Evolutionary conservation across 92 coral and sea anemone genomes (phyloP), one percentile per base, ranked within the genome.

Genomic region (Scolanthus callimorphus): DNA sequence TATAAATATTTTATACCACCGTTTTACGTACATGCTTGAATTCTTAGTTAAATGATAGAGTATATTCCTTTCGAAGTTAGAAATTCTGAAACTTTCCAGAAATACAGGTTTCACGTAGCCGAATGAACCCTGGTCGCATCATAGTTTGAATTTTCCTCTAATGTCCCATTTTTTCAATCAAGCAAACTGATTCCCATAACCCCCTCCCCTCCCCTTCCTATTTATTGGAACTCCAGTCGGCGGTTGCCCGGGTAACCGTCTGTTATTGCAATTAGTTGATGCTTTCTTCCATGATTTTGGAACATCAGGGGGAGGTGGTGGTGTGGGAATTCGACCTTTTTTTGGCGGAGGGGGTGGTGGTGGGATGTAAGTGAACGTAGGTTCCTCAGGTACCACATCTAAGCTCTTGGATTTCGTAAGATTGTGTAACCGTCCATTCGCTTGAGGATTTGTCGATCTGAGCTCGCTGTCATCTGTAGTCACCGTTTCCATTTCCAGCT

Each of bases 361-460:
- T 8, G 77, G 60, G 8, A 38, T 23, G 21, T 51, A 21, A 43
- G 13, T 59, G 0, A 48, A 34, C 2, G 26, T 25, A 1, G 72
- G 2, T 25, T 77, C 69, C 45, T 86, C 95, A 26, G 88, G 95
- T n/a, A 77, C 80, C 6, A 64, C 57, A 20, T 86, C 82, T 27
- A 86, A 49, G 59, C 95, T 86, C 50, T 68, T 82, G 26, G 95
- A 67, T 39, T 80, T 70, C 19, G 34, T 45, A 25, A 17, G 60
- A 27, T n/a, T n/a, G n/a, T n/a, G n/a, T n/a, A n/a, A 43, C 58
- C 9, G 55, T 64, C 20, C 59, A 52, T 26, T 38, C 60, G 12
- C 12, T 34, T 25, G 0, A 37, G 8, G 52, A 20, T 4, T 9
- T 4, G 3, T 24, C 29, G 20, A 20, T 29, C 19, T 55, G 65